Conservation (phyloP, 2,888 invertebrate genomes). For the Galeopsomyia nigrocyanea region DNA sequence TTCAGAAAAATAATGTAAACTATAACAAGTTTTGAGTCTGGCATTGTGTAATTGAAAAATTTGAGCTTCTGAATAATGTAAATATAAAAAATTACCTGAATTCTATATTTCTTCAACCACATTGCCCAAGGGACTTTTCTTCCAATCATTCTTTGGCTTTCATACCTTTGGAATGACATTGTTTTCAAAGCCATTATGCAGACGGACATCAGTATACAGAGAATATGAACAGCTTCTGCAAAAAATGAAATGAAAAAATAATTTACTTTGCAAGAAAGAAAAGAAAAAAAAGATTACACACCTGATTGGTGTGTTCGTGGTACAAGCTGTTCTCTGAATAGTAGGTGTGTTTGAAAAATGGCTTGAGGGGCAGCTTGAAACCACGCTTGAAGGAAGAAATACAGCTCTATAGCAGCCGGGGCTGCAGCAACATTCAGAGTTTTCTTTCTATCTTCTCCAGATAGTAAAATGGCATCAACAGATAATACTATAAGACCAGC, state of each 20-base stretch:
- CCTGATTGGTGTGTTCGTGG: slow-evolving; percentile 76
- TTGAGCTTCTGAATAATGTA: no score
- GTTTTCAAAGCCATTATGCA: slow-evolving; percentile 80
- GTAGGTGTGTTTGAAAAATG: slow-evolving; percentile 76
- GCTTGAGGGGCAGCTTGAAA: slow-evolving; percentile 83
- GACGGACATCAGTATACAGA: slow-evolving; percentile 78
- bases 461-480: slow-evolving; percentile 77
- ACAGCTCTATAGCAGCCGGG: slow-evolving; percentile 81
- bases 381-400: slow-evolving; percentile 84
- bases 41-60: slow-evolving; percentile 25
- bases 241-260: slow-evolving; percentile 37
- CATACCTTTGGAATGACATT: slow-evolving; percentile 81
- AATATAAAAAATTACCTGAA: slow-evolving; percentile 53
- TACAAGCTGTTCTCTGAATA: slow-evolving; percentile 72
- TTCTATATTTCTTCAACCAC: slow-evolving; percentile 65
- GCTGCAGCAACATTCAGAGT: slow-evolving; percentile 74
- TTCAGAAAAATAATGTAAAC: neutral
- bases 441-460: slow-evolving; percentile 74
- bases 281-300: slow-evolving; percentile 58
- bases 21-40: neutral
- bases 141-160: slow-evolving; percentile 82
- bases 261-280: slow-evolving; percentile 13
- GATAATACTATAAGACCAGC: slow-evolving; percentile 83
- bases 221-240: slow-evolving; percentile 77
- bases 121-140: slow-evolving; percentile 81